A percentile compares a stretch with the other conserved stretches of the same genome.
Conservation (phyloP, 1,140 invertebrate genomes). For the Drosophila fuyamai region DNA sequence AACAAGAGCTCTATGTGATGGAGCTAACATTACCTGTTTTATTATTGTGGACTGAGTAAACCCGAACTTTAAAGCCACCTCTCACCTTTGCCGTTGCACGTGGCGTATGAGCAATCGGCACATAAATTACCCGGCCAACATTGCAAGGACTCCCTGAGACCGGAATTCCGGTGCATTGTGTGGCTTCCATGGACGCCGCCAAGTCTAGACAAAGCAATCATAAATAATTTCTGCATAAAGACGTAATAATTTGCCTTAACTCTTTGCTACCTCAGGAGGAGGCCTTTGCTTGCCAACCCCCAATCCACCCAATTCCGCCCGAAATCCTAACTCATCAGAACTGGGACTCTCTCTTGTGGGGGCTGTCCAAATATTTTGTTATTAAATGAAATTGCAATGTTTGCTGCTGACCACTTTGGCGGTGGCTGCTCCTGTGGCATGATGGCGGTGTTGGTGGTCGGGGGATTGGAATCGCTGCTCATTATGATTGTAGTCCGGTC, state of each 20-base stretch:
- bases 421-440: conserved; percentile 28
- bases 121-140: conserved; percentile 62
- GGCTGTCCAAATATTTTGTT: conserved; percentile 77
- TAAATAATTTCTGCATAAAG: conserved; percentile 82
- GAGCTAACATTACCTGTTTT: not conserved
- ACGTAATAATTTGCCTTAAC: conserved; percentile 73
- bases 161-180: conserved; percentile 81
- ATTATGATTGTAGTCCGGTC: conserved; percentile 64
- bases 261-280: conserved; percentile 31
- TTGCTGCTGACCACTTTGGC: conserved; percentile 67
- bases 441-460: conserved; percentile 2
- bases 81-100: conserved; percentile 43
- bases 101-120: conserved; percentile 70
- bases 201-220: conserved; percentile 81
- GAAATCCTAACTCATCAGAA: not conserved
- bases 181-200: conserved; percentile 49
- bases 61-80: conserved; percentile 13
- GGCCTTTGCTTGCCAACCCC: not conserved
- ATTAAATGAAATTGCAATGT: conserved; percentile 82
- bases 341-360: conserved; percentile 13
- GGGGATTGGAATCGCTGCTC: conserved; percentile 50
- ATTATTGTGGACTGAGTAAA: not conserved
- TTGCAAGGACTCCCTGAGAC: conserved; percentile 43
- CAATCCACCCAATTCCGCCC: not conserved
- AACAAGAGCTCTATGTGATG: too few relatives aligned